Evolutionary conservation across 2,797 vertebrate genomes (phyloP).

Genomic region (Pelochelys cantorii): DNA sequence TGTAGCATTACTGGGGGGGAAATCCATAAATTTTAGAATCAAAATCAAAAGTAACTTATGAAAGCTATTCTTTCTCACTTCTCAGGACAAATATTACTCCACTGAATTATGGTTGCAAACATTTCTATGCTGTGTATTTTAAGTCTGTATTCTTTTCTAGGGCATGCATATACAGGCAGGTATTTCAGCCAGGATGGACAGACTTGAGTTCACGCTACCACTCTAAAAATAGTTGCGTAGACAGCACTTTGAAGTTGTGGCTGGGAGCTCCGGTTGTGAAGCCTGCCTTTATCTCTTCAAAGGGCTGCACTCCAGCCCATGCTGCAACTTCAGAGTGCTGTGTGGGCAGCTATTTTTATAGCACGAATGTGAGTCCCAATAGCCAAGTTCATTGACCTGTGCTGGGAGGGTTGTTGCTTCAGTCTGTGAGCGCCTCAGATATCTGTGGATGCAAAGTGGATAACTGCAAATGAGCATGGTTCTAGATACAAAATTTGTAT

Average conservation of each 20-base stretch:
- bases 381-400: background rate
- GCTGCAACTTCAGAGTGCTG: background rate
- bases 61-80: background rate
- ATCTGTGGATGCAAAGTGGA: too few relatives aligned
- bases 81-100: background rate
- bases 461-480: too few relatives aligned
- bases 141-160: background rate
- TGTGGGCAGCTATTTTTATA: background rate
- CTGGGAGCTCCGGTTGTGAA: background rate
- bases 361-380: background rate
- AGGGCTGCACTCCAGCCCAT: background rate
- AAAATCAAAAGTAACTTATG: fast-evolving
- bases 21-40: fast-evolving
- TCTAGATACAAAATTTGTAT: too few relatives aligned
- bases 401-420: background rate
- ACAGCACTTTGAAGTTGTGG: background rate
- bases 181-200: background rate
- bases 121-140: background rate
- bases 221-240: background rate
- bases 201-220: too few relatives aligned
- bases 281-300: background rate
- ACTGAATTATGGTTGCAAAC: background rate
- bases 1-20: fast-evolving
- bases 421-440: background rate
- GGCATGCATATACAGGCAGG: background rate